Percentiles rank a stretch among this genome's conserved stretches.
Evolutionary conservation across 1,140 invertebrate species (phyloP).

Genomic region (Camponotus vicinus): DNA sequence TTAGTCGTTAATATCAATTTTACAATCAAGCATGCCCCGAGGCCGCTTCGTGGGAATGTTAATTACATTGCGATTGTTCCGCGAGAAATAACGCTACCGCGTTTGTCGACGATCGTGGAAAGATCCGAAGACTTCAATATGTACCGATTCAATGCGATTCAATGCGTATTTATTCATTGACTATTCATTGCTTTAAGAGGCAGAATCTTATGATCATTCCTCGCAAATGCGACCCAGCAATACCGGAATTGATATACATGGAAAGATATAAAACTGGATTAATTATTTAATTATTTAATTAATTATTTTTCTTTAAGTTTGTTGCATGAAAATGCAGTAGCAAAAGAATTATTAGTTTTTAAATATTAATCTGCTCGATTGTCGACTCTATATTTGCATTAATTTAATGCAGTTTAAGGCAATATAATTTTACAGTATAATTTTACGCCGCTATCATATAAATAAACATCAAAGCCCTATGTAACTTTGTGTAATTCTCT

Average conservation of each 20-base stretch:
- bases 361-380: not conserved
- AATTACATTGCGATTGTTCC: slow-evolving; percentile 69
- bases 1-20: slow-evolving; percentile 60
- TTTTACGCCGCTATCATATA: too few relatives aligned
- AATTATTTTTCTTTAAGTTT: not conserved
- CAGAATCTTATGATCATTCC: not conserved
- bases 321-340: not conserved
- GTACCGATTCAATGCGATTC: slow-evolving; percentile 43
- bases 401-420: slow-evolving; percentile 14
- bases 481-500: too few relatives aligned
- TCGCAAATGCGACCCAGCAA: slow-evolving; percentile 2
- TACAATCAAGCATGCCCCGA: slow-evolving; percentile 30
- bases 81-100: slow-evolving; percentile 38
- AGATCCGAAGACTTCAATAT: slow-evolving; percentile 37
- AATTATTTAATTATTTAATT: not conserved
- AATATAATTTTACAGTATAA: not conserved
- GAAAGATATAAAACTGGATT: not conserved
- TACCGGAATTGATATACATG: slow-evolving; percentile 10
- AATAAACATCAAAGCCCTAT: too few relatives aligned
- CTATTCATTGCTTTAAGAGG: not conserved
- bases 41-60: slow-evolving; percentile 38
- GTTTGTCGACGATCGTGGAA: slow-evolving; percentile 51
- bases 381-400: not conserved
- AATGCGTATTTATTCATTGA: slow-evolving; percentile 14
- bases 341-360: not conserved